phyloP scores from a whole-genome alignment of 2,113 vertebrate species.

The Ophthalmolycus amberensis region DNA sequence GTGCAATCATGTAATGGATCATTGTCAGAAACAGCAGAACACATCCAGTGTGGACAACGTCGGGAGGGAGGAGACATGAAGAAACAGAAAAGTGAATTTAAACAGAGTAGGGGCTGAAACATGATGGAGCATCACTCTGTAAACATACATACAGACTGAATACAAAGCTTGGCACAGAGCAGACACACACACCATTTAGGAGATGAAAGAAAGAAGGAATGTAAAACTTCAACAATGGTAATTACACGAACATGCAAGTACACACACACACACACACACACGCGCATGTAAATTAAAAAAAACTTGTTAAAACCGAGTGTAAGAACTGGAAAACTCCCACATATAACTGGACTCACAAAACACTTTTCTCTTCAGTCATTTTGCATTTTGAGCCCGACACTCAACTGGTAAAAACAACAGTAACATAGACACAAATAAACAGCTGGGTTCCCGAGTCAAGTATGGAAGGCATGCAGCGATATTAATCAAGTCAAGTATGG shows the following conservation, averaged over 20 bases:
- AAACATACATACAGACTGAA: constrained; percentile 13
- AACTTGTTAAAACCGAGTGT: not conserved
- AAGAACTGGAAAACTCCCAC: not conserved
- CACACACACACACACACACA: not conserved
- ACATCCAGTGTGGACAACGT: constrained; percentile 2
- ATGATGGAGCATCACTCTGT: constrained; percentile 27
- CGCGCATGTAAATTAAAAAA: not conserved
- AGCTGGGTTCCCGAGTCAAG: constrained; percentile 11
- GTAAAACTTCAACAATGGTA: constrained; percentile 23
- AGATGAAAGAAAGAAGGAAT: constrained; percentile 27
- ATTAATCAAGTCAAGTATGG: not conserved
- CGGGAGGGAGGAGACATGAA: not conserved
- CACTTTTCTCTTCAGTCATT: not conserved
- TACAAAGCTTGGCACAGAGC: constrained; percentile 33
- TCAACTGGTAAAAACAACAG: constrained; percentile 12
- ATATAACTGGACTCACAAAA: not conserved
- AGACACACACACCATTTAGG: constrained; percentile 24
- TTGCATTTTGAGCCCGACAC: not conserved
- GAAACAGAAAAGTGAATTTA: constrained; percentile 5
- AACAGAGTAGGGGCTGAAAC: constrained; percentile 20
- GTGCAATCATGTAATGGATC: constrained; percentile 28
- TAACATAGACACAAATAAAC: constrained; percentile 5
- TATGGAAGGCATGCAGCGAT: constrained; percentile 22
- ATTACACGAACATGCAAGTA: not conserved
- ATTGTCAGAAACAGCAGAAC: constrained; percentile 33